Evolutionary conservation across 1,140 invertebrate genomes (phyloP).

Genomic region (Drosophila jambulina): DNA sequence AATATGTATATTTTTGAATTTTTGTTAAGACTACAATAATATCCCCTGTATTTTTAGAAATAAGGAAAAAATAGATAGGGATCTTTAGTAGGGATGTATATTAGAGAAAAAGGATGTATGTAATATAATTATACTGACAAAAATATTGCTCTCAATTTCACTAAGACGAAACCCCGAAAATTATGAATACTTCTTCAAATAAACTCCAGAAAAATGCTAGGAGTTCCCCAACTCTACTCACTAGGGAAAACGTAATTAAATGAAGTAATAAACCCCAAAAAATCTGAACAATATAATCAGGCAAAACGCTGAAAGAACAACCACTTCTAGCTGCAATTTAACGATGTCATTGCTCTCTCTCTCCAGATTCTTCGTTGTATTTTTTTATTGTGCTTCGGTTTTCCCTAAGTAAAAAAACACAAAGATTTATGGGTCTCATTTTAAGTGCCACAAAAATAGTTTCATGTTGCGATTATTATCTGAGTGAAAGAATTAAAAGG

Average conservation of each 20-base stretch:
- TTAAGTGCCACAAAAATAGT: slow-evolving; percentile 78
- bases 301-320: slow-evolving; percentile 12
- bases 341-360: slow-evolving; percentile 56
- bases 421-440: slow-evolving; percentile 67
- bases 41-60: not conserved
- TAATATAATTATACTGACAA: too few relatives aligned
- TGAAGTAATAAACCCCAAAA: slow-evolving; percentile 34
- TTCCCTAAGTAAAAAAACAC: slow-evolving; percentile 42
- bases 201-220: not conserved
- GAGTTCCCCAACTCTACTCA: not conserved
- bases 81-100: too few relatives aligned
- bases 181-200: too few relatives aligned
- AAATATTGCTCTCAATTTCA: too few relatives aligned
- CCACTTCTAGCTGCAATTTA: slow-evolving; percentile 42
- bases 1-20: not conserved
- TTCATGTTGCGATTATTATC: slow-evolving; percentile 76
- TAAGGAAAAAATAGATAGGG: not conserved
- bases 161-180: not conserved
- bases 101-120: too few relatives aligned
- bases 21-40: not conserved
- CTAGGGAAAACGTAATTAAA: slow-evolving; percentile 12
- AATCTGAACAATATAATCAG: slow-evolving; percentile 32
- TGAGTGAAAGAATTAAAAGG: slow-evolving; percentile 31
- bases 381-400: slow-evolving; percentile 8
- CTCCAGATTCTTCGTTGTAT: slow-evolving; percentile 25